phyloP scores from a whole-genome alignment of 1,140 invertebrate genomes.

The Drepana arcuata region DNA sequence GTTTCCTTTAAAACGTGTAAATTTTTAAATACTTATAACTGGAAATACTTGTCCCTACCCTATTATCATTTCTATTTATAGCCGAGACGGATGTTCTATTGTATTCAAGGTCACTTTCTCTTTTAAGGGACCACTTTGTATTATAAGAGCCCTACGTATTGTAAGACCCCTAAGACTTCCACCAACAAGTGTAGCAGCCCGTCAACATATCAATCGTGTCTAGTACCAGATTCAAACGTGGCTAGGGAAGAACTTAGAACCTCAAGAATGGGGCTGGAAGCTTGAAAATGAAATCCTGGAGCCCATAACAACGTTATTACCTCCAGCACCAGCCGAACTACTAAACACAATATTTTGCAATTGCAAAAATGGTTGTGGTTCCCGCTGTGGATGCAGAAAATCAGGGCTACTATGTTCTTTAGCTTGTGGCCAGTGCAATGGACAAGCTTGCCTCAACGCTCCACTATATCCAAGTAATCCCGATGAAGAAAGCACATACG shows the following conservation, averaged over 20 bases:
- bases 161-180: no score
- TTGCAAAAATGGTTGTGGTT: constrained; percentile 7
- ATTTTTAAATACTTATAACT: no score
- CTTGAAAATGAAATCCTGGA: constrained; percentile 18
- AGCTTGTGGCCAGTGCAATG: constrained; percentile 8
- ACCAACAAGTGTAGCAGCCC: constrained; percentile 8
- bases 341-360: constrained; percentile 19
- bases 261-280: constrained; percentile 33
- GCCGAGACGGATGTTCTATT: no score
- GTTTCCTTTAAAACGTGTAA: no score
- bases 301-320: constrained; percentile 21
- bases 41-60: no score
- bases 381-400: constrained; percentile 17
- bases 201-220: constrained; percentile 31
- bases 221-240: constrained; percentile 44
- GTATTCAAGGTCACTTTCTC: no score
- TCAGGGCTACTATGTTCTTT: constrained; percentile 12
- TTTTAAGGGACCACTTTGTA: no score
- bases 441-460: constrained; percentile 5
- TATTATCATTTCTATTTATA: no score
- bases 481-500: no score
- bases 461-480: constrained; percentile 11
- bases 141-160: no score
- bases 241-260: constrained; percentile 27
- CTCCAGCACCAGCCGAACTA: constrained; percentile 24